A percentile compares a stretch with the other conserved stretches of the same genome.
Evolutionary conservation across 2,113 vertebrate species (phyloP).

Genomic region (Plecturocebus donacophilus): DNA sequence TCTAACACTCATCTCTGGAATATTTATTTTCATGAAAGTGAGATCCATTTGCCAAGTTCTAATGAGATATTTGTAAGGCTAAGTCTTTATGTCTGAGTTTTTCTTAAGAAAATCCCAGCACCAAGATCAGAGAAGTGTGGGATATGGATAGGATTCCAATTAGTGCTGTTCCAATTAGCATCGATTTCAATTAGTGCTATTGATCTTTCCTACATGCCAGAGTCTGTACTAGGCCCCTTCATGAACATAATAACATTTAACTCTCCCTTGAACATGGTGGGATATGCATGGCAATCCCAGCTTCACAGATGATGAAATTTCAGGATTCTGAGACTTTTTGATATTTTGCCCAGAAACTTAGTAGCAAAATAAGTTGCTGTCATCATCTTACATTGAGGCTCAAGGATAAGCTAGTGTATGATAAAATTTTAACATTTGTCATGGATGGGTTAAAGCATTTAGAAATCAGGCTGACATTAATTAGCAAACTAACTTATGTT

Average conservation of each 20-base stretch:
- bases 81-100: background rate
- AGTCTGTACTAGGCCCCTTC: background rate
- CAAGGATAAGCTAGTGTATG: background rate
- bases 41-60: conserved; percentile 35
- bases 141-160: background rate
- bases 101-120: conserved; percentile 45
- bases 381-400: background rate
- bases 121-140: background rate
- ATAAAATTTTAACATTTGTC: conserved; percentile 7
- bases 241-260: background rate
- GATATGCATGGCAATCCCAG: background rate
- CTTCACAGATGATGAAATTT: conserved; percentile 11
- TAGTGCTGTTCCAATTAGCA: conserved; percentile 30
- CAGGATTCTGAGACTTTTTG: background rate
- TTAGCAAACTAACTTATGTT: background rate
- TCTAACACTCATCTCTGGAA: conserved; percentile 17
- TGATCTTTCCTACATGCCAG: conserved; percentile 27
- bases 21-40: conserved; percentile 53
- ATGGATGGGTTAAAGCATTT: background rate
- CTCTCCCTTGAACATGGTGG: background rate
- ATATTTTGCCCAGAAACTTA: background rate
- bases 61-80: conserved; percentile 43
- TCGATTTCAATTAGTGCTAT: background rate
- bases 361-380: background rate
- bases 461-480: background rate